Conservation (phyloP, 2,113 vertebrate genomes). For the Gobiocypris rarus region DNA sequence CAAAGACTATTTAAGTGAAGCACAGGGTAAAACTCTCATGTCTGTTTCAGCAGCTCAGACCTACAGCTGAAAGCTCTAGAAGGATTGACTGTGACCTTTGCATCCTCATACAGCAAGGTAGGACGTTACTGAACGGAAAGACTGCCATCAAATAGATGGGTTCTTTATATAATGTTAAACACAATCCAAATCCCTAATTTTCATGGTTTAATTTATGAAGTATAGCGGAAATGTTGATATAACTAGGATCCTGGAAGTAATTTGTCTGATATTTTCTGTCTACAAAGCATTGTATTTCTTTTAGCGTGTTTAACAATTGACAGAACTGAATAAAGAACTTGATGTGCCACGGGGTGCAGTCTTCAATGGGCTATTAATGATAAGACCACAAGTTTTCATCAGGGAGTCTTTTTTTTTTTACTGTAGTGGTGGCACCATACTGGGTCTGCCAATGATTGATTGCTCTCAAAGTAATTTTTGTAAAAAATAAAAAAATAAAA, state of each 20-base stretch:
- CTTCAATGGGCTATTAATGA: not conserved
- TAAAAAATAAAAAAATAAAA: too few relatives aligned
- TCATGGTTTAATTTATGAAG: not conserved
- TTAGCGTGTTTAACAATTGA: not conserved
- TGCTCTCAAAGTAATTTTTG: not conserved
- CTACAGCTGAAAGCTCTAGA: constrained; percentile 25
- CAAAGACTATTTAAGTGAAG: constrained; percentile 25
- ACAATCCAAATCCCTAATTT: not conserved
- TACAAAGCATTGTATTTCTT: not conserved
- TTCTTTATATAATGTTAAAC: not conserved
- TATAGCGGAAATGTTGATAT: not conserved
- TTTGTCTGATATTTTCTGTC: not conserved
- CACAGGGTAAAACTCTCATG: not conserved
- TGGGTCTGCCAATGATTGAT: not conserved
- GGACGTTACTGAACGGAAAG: not conserved
- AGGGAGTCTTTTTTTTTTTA: too few relatives aligned
- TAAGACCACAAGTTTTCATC: not conserved
- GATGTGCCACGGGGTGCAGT: not conserved
- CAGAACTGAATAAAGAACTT: not conserved
- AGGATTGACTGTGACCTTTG: not conserved
- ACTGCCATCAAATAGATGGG: not conserved
- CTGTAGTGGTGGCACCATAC: not conserved
- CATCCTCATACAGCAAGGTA: not conserved
- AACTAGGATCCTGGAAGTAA: not conserved
- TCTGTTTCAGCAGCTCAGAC: constrained; percentile 14